Percentiles rank a stretch among this genome's conserved stretches.
phyloP scores from a whole-genome alignment of 2,113 vertebrate species.

The Gymnobelideus leadbeateri region DNA sequence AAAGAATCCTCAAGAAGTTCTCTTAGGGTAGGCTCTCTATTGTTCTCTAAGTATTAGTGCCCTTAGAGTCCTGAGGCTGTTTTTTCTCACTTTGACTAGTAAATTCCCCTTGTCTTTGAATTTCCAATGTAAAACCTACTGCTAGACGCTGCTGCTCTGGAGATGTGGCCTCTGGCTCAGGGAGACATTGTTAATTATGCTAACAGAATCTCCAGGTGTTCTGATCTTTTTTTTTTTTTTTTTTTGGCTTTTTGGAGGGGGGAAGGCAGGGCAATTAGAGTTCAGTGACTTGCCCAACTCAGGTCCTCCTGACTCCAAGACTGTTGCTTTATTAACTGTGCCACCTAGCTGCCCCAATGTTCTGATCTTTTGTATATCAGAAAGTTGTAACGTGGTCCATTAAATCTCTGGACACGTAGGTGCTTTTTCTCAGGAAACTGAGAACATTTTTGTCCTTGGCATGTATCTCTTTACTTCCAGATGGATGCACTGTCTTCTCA shows the following conservation, averaged over 20 bases:
- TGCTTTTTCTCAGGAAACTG: background rate
- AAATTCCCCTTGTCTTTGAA: background rate
- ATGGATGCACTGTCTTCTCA: background rate
- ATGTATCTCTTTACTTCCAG: background rate
- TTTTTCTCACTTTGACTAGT: background rate
- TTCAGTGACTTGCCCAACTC: too few relatives aligned
- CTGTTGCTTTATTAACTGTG: too few relatives aligned
- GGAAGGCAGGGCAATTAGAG: too few relatives aligned
- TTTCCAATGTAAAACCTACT: background rate
- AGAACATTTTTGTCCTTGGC: background rate
- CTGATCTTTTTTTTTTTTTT: background rate
- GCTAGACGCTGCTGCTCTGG: background rate
- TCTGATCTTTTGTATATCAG: background rate
- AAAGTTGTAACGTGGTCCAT: background rate
- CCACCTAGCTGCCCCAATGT: background rate
- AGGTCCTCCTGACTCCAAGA: too few relatives aligned
- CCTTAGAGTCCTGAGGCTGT: background rate
- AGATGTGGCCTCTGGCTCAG: background rate
- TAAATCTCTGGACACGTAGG: background rate
- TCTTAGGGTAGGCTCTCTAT: background rate
- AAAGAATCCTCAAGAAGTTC: background rate
- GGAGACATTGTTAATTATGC: too few relatives aligned
- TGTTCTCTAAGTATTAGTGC: background rate
- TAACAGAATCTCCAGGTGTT: background rate
- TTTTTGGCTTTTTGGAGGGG: too few relatives aligned